Percentiles rank a stretch among this genome's conserved stretches.
Conservation (phyloP, 2,888 invertebrate genomes). For the Erynnis tages region DNA sequence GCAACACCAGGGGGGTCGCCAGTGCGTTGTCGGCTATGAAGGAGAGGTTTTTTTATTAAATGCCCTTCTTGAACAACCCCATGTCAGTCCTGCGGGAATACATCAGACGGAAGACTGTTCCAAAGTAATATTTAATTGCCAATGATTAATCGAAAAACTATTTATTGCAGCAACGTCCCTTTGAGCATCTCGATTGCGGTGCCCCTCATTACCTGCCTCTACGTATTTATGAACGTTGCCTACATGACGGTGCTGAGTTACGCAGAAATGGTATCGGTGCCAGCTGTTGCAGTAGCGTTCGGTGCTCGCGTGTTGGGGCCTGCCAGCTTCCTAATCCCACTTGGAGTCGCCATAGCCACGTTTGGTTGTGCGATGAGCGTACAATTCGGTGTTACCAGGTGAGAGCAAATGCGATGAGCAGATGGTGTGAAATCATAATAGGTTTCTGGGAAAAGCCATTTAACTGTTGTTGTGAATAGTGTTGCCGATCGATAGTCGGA, state of each 20-base stretch:
- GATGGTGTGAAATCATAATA: no score
- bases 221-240: conserved; percentile 92
- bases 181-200: conserved; percentile 90
- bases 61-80: no score
- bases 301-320: conserved; percentile 85
- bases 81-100: no score
- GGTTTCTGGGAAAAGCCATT: no score
- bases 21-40: no score
- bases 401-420: conserved; percentile 15
- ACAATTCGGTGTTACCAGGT: conserved; percentile 88
- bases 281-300: conserved; percentile 91
- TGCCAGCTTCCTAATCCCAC: conserved; percentile 85
- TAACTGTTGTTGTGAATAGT: no score
- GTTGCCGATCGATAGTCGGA: no score
- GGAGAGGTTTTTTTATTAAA: no score
- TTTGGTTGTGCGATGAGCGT: conserved; percentile 90
- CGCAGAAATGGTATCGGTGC: conserved; percentile 86
- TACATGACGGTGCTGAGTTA: conserved; percentile 90
- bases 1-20: no score
- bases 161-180: conserved; percentile 88
- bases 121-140: no score
- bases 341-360: conserved; percentile 89
- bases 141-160: no score
- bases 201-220: conserved; percentile 89
- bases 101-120: no score